These are phyloP conservation scores for Netelia fuscicornis DNA, from an alignment of 2,888 invertebrate genomes.

Conservation along the genomic window DNA sequence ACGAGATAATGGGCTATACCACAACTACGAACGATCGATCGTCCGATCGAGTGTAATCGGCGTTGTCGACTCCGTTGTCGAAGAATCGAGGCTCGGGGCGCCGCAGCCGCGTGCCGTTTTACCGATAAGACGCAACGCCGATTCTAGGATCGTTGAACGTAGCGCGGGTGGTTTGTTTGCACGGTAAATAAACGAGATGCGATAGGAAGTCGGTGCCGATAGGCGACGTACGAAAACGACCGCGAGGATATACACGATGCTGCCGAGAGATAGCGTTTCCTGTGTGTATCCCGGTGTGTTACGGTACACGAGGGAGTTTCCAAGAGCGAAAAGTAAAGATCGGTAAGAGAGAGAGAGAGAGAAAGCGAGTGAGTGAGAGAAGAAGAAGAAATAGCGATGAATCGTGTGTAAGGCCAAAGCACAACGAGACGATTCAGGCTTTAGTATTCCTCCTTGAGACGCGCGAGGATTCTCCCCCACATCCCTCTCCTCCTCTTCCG, in stretches of 20 bases:
- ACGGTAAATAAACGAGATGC: conserved; percentile 37
- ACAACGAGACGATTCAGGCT: conserved; percentile 78
- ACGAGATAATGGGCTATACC: conserved; percentile 17
- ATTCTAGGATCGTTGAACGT: conserved; percentile 39
- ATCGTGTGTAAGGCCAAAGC: conserved; percentile 19
- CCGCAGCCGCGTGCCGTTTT: conserved; percentile 49
- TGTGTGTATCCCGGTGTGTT: conserved; percentile 59
- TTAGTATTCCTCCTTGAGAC: conserved; percentile 61
- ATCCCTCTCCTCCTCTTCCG: conserved; percentile 47
- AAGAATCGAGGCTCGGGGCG: conserved; percentile 41
- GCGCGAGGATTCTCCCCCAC: conserved; percentile 48
- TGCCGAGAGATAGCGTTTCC: conserved; percentile 71
- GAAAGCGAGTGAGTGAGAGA: conserved; percentile 36
- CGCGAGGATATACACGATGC: conserved; percentile 61
- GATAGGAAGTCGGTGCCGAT: conserved; percentile 63
- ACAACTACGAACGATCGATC: conserved; percentile 33
- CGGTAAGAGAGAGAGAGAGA: conserved; percentile 24
- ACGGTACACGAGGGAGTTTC: conserved; percentile 33
- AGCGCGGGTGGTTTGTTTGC: conserved; percentile 65
- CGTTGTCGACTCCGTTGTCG: conserved; percentile 13
- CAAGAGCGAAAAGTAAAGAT: conserved; percentile 55
- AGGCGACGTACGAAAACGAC: conserved; percentile 66
- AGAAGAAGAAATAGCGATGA: conserved; percentile 22
- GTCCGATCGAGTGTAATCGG: conserved; percentile 23
- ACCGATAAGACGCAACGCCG: conserved; percentile 46